Evolutionary conservation across 2,113 vertebrate species (phyloP).

Genomic region (Thymallus thymallus): DNA sequence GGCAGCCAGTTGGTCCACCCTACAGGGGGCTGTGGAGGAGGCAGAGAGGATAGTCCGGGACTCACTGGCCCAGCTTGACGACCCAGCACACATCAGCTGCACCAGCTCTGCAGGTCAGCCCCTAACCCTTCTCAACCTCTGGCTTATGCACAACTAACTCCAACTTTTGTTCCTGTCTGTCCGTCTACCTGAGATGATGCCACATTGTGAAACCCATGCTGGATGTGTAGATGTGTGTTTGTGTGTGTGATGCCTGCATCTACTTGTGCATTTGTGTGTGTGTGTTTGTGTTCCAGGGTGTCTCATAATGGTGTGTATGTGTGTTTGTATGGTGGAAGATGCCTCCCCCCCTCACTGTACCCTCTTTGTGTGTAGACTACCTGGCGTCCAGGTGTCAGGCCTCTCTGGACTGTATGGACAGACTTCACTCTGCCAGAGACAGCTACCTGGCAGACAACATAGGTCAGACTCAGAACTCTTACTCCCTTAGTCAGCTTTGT

Average conservation of each 20-base stretch:
- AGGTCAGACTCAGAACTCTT: constrained; percentile 56
- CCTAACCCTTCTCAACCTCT: too few relatives aligned
- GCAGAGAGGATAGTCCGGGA: constrained; percentile 83
- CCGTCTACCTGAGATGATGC: too few relatives aligned
- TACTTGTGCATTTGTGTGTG: neutral
- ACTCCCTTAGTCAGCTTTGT: too few relatives aligned
- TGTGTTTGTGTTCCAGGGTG: neutral
- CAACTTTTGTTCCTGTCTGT: too few relatives aligned
- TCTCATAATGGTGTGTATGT: neutral
- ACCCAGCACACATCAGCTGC: constrained; percentile 86
- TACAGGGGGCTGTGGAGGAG: constrained; percentile 73
- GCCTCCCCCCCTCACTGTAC: neutral
- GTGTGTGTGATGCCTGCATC: neutral
- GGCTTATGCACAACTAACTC: neutral
- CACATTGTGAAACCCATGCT: too few relatives aligned
- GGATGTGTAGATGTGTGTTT: too few relatives aligned
- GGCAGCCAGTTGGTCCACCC: constrained; percentile 73
- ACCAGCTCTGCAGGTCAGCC: constrained; percentile 84
- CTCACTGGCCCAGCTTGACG: constrained; percentile 80
- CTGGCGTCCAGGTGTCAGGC: constrained; percentile 83
- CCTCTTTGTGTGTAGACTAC: constrained; percentile 78
- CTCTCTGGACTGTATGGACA: constrained; percentile 76
- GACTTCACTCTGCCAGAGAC: constrained; percentile 70
- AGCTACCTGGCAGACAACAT: constrained; percentile 70
- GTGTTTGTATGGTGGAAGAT: neutral